phyloP scores from a whole-genome alignment of 1,140 invertebrate genomes.

The Penaeus chinensis region DNA sequence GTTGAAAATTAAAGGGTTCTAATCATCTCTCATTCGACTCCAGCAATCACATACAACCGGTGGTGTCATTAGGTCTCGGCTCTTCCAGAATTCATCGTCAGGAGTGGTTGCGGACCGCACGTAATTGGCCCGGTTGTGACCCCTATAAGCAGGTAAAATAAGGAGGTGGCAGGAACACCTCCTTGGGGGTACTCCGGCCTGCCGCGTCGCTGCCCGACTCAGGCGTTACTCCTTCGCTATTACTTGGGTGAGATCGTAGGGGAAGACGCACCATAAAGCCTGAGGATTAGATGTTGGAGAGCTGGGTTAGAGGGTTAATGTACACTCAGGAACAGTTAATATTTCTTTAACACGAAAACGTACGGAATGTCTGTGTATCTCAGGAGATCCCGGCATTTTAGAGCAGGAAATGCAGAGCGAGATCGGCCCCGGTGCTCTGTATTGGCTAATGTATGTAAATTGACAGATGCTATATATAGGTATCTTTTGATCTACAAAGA shows the following conservation, averaged over 20 bases:
- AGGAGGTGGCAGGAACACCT: neutral
- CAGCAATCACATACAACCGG: conserved; percentile 60
- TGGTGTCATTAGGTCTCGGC: conserved; percentile 56
- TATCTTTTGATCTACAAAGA: neutral
- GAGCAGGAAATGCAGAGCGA: neutral
- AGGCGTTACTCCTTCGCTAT: conserved; percentile 41
- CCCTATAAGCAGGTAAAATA: neutral
- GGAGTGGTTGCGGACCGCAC: conserved; percentile 21
- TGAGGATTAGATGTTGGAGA: conserved; percentile 43
- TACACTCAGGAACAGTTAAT: conserved; percentile 50
- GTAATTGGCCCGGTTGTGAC: neutral
- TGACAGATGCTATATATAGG: conserved; percentile 1
- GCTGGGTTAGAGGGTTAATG: conserved; percentile 41
- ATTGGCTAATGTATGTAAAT: conserved; percentile 19
- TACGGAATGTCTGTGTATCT: conserved; percentile 11
- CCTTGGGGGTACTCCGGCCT: neutral
- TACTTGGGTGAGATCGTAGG: conserved; percentile 45
- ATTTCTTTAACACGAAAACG: conserved; percentile 41
- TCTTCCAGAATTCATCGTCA: conserved; percentile 49
- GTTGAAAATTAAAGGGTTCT: conserved; percentile 61
- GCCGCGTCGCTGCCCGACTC: conserved; percentile 3
- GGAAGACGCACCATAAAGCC: conserved; percentile 51
- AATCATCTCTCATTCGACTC: conserved; percentile 63
- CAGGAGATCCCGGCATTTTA: neutral
- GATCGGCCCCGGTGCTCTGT: neutral